These are phyloP conservation scores for Rutpela maculata DNA, from an alignment of 2,888 invertebrate species.

Conservation along the genomic window DNA sequence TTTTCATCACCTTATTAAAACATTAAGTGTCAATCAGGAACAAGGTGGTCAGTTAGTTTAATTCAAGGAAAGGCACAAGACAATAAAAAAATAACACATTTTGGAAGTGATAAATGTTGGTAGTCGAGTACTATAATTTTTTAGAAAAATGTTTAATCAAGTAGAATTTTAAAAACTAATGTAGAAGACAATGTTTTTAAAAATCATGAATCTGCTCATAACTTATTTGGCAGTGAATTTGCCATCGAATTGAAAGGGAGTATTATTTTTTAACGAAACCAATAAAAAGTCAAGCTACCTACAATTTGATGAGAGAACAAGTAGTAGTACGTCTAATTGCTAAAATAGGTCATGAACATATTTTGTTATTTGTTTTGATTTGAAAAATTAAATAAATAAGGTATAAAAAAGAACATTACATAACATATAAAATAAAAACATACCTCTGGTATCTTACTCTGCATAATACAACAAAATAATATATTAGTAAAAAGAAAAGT, in stretches of 20 bases:
- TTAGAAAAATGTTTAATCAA: not conserved
- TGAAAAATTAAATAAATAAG: not conserved
- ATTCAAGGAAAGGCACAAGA: not conserved
- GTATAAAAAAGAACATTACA: conserved; percentile 15
- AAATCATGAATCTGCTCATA: not conserved
- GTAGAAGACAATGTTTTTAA: not conserved
- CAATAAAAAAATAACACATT: not conserved
- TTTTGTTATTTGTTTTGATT: not conserved
- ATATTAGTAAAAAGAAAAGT: conserved; percentile 41
- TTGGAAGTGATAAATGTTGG: not conserved
- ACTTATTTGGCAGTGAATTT: not conserved
- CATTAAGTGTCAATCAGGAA: not conserved
- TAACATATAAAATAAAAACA: conserved; percentile 46
- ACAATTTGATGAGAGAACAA: not conserved
- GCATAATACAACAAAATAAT: conserved; percentile 47
- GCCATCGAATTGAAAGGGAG: not conserved
- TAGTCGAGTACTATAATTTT: not conserved
- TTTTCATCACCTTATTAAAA: not conserved
- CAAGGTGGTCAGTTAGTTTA: not conserved
- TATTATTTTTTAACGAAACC: not conserved
- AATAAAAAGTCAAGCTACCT: not conserved
- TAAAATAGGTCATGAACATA: not conserved
- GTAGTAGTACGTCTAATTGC: not conserved
- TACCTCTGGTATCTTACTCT: conserved; percentile 60
- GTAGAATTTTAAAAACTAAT: not conserved